Percentiles rank a stretch among this genome's conserved stretches.
phyloP scores from a whole-genome alignment of 2,113 vertebrate genomes.

The Laticauda laticaudata region DNA sequence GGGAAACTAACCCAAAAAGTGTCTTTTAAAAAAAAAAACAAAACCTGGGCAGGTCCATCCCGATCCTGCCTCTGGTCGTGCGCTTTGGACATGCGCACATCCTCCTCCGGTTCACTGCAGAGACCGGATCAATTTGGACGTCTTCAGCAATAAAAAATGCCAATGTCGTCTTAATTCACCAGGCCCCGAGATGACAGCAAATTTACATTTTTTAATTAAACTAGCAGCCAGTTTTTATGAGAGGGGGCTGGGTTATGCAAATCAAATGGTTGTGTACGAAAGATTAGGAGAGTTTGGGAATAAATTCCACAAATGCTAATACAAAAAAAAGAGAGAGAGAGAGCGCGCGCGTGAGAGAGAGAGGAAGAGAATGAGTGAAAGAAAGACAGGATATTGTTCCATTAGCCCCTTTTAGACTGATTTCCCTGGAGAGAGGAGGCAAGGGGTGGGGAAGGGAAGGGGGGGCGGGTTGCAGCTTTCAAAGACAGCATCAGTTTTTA shows the following conservation, averaged over 20 bases:
- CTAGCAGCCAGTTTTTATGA: slow-evolving; percentile 99
- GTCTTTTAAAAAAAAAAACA: neutral
- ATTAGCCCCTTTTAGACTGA: slow-evolving; percentile 94
- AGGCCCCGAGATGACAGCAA: slow-evolving; percentile 99
- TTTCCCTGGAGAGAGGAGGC: slow-evolving; percentile 77
- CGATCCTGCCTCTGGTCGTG: slow-evolving; percentile 37
- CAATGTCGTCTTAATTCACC: slow-evolving; percentile 98
- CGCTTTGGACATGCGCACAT: neutral
- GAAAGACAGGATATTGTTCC: slow-evolving; percentile 82
- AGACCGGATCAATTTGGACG: slow-evolving; percentile 95
- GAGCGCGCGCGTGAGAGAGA: slow-evolving; percentile 40
- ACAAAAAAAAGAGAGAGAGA: slow-evolving; percentile 71
- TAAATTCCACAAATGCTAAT: slow-evolving; percentile 98
- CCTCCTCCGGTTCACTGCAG: slow-evolving; percentile 59
- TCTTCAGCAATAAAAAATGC: slow-evolving; percentile 99
- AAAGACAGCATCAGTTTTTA: slow-evolving; percentile 67
- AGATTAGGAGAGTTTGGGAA: slow-evolving; percentile 99
- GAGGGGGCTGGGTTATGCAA: slow-evolving; percentile 99
- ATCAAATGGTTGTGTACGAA: slow-evolving; percentile 99
- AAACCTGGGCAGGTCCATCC: slow-evolving; percentile 8
- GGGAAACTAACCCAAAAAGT: neutral
- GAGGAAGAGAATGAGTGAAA: slow-evolving; percentile 62
- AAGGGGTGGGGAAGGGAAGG: slow-evolving; percentile 52
- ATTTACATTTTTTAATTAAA: slow-evolving; percentile 99
- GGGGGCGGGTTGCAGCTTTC: slow-evolving; percentile 43